Base-by-base conservation (phyloP, 1,140 invertebrate species). In the Watersipora subatra region DNA sequence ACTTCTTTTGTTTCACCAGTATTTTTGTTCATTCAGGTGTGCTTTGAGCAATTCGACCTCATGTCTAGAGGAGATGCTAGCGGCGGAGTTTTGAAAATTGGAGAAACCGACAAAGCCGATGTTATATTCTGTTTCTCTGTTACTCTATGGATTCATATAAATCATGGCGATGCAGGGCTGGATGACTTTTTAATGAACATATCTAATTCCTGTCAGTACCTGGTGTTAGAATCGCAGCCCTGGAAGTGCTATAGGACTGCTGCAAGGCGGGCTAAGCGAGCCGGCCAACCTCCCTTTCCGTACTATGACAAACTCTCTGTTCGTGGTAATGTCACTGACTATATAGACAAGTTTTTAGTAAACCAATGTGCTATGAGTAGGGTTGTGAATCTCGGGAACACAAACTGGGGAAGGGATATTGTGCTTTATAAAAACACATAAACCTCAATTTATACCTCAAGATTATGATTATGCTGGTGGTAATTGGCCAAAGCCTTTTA, bases 61-160 rank as follows among this genome's bases (percentile, higher is more conserved):
- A n/a, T n/a, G n/a, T n/a, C n/a, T n/a, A n/a, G n/a, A n/a, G n/a
- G n/a, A n/a, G n/a, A n/a, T n/a, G n/a, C n/a, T n/a, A n/a, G n/a
- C n/a, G n/a, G n/a, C n/a, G n/a, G n/a, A n/a, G n/a, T n/a, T n/a
- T n/a, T n/a, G n/a, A n/a, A n/a, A n/a, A n/a, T n/a, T n/a, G n/a
- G n/a, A n/a, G n/a, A n/a, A n/a, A n/a, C n/a, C n/a, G n/a, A n/a
- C n/a, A n/a, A n/a, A n/a, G n/a, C n/a, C n/a, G n/a, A n/a, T 28
- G 58, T 59, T 24, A 28, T 28, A 28, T 59, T 59, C 22, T 59
- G 58, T 28, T 59, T 59, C 27, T 24, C 58, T 7, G 58, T 59
- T 24, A 59, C 58, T 28, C 22, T 59, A 28, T 59, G 58, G 58
- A 59, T 59, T 28, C 58, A 59, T 59, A 24, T 59, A 28, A 59